phyloP scores from a whole-genome alignment of 2,797 vertebrate genomes.

The Hypotaenidia okinawae region DNA sequence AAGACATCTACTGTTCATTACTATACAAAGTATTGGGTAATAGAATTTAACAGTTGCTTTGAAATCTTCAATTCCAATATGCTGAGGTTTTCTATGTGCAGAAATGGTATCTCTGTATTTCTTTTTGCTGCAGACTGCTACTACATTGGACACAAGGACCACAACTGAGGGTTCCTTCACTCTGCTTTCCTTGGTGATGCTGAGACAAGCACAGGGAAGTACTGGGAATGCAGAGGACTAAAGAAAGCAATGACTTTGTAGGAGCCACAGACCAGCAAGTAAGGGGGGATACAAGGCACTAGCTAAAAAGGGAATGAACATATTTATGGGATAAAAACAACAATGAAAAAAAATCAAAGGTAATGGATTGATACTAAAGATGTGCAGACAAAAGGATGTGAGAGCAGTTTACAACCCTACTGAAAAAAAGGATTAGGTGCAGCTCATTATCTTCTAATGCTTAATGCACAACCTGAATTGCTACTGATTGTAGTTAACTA shows the following conservation, averaged over 20 bases:
- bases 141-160: neutral
- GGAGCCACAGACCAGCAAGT: neutral
- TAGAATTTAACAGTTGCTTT: neutral
- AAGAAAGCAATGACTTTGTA: neutral
- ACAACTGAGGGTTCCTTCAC: neutral
- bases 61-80: neutral
- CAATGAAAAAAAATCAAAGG: neutral
- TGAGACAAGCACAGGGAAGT: neutral
- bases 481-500: neutral
- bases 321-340: neutral
- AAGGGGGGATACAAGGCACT: neutral
- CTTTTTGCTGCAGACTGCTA: neutral
- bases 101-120: no score
- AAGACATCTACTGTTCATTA: neutral
- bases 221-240: neutral
- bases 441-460: neutral
- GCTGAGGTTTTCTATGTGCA: neutral
- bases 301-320: neutral
- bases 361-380: neutral
- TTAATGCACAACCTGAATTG: neutral
- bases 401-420: neutral
- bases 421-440: neutral
- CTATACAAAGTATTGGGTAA: neutral
- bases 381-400: fast-evolving
- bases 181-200: neutral